A percentile compares a stretch with the other conserved stretches of the same genome.
phyloP scores from a whole-genome alignment of 2,888 invertebrate species.

The Mesoligia furuncula region DNA sequence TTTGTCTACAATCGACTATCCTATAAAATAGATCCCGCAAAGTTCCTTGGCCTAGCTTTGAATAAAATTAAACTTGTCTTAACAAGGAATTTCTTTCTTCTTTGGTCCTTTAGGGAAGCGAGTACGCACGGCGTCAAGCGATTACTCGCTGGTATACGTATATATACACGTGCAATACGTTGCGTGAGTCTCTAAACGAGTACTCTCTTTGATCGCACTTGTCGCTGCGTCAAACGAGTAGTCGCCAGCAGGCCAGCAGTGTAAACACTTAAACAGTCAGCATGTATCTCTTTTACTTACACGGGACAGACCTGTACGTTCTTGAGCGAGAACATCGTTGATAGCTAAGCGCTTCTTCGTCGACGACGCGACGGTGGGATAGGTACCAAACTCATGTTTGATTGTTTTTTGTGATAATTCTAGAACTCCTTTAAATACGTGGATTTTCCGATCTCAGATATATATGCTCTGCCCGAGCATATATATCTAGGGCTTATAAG shows the following conservation, averaged over 20 bases:
- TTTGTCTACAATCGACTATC: conserved; percentile 31
- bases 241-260: neutral
- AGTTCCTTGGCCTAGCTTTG: conserved; percentile 11
- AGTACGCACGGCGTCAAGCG: neutral
- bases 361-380: neutral
- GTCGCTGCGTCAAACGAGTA: neutral
- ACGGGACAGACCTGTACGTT: neutral
- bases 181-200: neutral
- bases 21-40: conserved; percentile 25
- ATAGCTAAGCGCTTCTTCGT: neutral
- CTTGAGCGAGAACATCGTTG: neutral
- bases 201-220: neutral
- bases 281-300: neutral
- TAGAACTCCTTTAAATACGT: neutral
- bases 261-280: neutral
- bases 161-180: neutral
- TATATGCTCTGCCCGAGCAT: too few relatives aligned
- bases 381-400: neutral
- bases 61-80: neutral
- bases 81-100: conserved; percentile 23
- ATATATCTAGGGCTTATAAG: neutral
- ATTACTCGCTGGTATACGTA: neutral
- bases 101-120: conserved; percentile 10
- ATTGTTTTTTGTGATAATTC: neutral
- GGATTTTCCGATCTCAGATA: neutral